phyloP scores from a whole-genome alignment of 2,888 invertebrate genomes.

The Eristalis arbustorum region DNA sequence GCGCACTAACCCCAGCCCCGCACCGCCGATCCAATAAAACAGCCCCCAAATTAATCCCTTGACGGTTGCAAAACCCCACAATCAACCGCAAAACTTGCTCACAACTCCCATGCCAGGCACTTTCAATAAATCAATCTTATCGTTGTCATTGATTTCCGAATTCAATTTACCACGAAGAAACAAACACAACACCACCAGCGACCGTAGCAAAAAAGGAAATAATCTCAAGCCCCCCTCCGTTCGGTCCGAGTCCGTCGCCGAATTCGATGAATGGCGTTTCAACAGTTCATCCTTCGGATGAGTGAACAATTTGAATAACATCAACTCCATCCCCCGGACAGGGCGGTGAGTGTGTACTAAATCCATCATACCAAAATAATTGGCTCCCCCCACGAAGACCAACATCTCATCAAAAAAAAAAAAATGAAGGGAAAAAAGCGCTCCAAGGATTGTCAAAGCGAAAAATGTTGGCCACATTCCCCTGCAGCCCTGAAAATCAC shows the following conservation, averaged over 20 bases:
- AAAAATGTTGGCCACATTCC: background rate
- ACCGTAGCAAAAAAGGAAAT: background rate
- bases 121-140: constrained; percentile 43
- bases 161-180: constrained; percentile 25
- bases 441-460: constrained; percentile 14
- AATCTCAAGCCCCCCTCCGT: background rate
- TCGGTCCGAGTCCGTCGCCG: background rate
- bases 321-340: background rate
- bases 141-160: constrained; percentile 40
- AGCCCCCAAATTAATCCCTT: background rate
- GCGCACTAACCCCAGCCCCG: background rate
- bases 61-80: background rate
- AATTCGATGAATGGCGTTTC: constrained; percentile 11
- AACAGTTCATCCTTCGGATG: constrained; percentile 29
- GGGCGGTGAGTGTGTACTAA: background rate
- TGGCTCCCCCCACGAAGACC: background rate
- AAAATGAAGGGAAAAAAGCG: background rate
- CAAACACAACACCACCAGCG: background rate
- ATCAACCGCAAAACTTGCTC: background rate
- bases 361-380: constrained; percentile 31
- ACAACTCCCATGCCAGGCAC: constrained; percentile 3
- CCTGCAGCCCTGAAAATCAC: background rate
- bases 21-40: background rate
- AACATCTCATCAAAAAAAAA: background rate
- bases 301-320: constrained; percentile 34